Evolutionary conservation across 53 echinoderm and acorn worm species (phyloP).

Genomic region (Astropecten irregularis): DNA sequence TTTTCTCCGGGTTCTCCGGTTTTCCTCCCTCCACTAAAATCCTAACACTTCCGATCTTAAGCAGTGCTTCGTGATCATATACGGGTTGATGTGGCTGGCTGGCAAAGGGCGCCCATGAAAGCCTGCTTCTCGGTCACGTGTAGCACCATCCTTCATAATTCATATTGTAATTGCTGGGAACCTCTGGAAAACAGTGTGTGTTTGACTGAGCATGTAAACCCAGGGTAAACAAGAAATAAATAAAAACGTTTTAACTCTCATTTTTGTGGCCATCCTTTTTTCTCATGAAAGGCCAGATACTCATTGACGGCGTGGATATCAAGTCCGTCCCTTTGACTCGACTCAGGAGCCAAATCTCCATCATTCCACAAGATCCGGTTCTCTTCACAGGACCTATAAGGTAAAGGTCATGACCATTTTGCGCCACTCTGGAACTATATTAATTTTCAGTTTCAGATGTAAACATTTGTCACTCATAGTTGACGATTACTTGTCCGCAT

Average conservation of each 20-base stretch:
- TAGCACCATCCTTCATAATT: too few species aligned
- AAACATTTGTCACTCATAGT: not conserved
- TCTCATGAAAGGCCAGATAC: constrained; percentile 27
- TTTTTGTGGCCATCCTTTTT: not conserved
- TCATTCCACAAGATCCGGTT: constrained; percentile 71
- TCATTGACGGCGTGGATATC: constrained; percentile 67
- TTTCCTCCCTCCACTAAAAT: not conserved
- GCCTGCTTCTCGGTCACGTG: too few species aligned
- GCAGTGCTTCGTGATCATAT: too few species aligned
- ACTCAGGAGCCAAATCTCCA: constrained; percentile 64
- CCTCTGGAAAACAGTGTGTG: too few species aligned
- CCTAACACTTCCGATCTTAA: not conserved
- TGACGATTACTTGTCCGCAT: not conserved
- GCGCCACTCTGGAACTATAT: not conserved
- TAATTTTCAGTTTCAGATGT: not conserved
- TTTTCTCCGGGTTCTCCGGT: too few species aligned
- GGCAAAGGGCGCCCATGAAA: too few species aligned
- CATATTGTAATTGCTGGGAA: too few species aligned
- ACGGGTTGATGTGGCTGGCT: too few species aligned
- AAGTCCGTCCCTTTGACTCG: constrained; percentile 60
- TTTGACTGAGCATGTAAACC: too few species aligned
- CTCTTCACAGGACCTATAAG: constrained; percentile 74
- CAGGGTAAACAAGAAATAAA: too few species aligned
- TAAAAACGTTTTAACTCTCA: not conserved
- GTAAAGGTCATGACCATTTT: not conserved